Percentiles rank a stretch among this genome's conserved stretches.
phyloP scores from a whole-genome alignment of 2,888 invertebrate species.

The Yponomeuta sedellus region DNA sequence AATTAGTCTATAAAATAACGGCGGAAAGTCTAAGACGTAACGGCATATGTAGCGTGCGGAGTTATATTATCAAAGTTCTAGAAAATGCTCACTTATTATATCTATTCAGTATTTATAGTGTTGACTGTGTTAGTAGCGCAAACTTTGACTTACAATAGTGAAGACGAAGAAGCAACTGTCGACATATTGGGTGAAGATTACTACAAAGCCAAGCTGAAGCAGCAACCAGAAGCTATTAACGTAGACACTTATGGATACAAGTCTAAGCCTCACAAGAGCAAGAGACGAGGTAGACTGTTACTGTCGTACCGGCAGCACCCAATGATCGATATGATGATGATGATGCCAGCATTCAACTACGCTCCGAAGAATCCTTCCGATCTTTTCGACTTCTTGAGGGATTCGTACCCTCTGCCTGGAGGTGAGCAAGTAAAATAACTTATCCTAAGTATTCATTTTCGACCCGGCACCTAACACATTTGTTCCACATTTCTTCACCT shows the following conservation, averaged over 20 bases:
- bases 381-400: conserved; percentile 50
- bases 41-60: not conserved
- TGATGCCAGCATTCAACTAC: conserved; percentile 34
- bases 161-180: conserved; percentile 16
- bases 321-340: conserved; percentile 38
- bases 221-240: not conserved
- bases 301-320: conserved; percentile 37
- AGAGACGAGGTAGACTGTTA: conserved; percentile 28
- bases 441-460: too few species aligned
- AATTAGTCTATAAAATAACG: not conserved
- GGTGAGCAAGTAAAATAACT: conserved; percentile 37
- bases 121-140: conserved; percentile 19
- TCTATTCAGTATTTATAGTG: conserved; percentile 9
- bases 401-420: conserved; percentile 48
- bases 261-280: not conserved
- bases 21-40: not conserved
- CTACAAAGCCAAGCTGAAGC: not conserved
- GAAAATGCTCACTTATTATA: too few species aligned
- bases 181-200: not conserved
- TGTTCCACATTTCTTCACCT: too few species aligned
- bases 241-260: too few species aligned
- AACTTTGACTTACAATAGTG: conserved; percentile 2
- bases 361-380: conserved; percentile 32
- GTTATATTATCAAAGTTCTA: too few species aligned
- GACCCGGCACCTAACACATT: too few species aligned